Evolutionary conservation across 2,113 vertebrate genomes (phyloP).

Genomic region (Hemicordylus capensis): DNA sequence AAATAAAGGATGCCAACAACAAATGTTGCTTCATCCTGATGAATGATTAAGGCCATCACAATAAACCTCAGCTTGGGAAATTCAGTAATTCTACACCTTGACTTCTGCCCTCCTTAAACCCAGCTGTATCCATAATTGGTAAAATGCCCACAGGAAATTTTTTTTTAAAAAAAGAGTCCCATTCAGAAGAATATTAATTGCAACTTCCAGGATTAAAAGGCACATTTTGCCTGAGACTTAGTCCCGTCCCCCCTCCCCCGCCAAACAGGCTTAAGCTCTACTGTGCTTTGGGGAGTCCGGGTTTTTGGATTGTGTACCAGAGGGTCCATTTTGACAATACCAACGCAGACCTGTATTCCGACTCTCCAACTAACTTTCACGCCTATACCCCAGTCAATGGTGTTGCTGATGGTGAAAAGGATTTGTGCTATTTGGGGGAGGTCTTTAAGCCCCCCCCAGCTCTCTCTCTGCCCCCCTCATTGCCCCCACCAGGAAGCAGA

Average conservation of each 20-base stretch:
- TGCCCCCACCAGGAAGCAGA: neutral
- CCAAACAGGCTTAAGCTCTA: neutral
- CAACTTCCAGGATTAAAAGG: neutral
- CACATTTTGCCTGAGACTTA: neutral
- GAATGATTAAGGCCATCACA: neutral
- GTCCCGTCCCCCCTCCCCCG: too few species aligned
- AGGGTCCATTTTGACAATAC: too few species aligned
- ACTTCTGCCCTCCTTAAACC: neutral
- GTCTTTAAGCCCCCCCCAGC: neutral
- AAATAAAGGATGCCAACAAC: too few species aligned
- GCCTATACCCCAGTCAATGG: neutral
- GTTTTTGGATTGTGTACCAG: neutral
- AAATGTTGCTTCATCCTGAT: neutral
- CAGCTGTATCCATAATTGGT: neutral
- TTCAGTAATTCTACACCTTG: neutral
- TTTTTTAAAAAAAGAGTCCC: neutral
- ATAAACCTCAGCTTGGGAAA: neutral
- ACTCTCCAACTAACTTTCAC: neutral
- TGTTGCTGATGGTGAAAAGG: constrained; percentile 1
- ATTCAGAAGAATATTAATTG: neutral
- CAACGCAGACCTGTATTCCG: too few species aligned
- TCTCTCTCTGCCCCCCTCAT: neutral
- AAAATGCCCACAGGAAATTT: neutral
- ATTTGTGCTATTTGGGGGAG: constrained; percentile 44
- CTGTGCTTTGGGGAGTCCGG: neutral